A percentile compares a stretch with the other conserved stretches of the same genome.
phyloP scores from a whole-genome alignment of 2,797 vertebrate species.

The Fistularia commersonii region DNA sequence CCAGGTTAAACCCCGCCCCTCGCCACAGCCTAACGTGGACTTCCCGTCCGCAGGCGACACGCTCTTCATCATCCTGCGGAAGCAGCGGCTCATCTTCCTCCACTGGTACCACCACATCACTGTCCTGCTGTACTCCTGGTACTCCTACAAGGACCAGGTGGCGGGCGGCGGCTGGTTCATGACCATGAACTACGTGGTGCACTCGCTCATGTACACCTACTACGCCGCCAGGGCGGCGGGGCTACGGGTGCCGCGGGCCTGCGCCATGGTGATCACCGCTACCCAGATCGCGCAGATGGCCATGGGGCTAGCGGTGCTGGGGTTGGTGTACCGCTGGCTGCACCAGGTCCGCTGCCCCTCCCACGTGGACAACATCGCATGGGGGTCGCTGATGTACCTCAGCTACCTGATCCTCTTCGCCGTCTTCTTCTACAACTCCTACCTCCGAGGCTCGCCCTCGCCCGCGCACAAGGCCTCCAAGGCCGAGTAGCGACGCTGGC shows the following conservation, averaged over 20 bases:
- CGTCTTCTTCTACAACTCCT: slow-evolving; percentile 70
- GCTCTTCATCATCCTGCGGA: slow-evolving; percentile 71
- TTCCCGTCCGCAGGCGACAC: slow-evolving; percentile 12
- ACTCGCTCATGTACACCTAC: slow-evolving; percentile 75
- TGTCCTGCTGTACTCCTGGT: slow-evolving; percentile 74
- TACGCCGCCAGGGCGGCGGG: background rate
- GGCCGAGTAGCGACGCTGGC: slow-evolving; percentile 34
- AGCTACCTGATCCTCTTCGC: slow-evolving; percentile 78
- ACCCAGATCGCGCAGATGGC: slow-evolving; percentile 4
- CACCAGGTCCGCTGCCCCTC: slow-evolving; percentile 53
- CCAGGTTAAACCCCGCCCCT: too few relatives aligned
- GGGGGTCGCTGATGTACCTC: slow-evolving; percentile 68
- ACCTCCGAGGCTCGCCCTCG: slow-evolving; percentile 1
- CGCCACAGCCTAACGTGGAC: too few relatives aligned
- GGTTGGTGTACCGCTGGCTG: slow-evolving; percentile 66
- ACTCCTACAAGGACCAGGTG: slow-evolving; percentile 68
- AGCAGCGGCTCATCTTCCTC: slow-evolving; percentile 78
- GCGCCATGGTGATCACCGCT: background rate
- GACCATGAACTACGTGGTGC: slow-evolving; percentile 76
- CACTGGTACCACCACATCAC: slow-evolving; percentile 84
- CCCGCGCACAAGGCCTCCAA: slow-evolving; percentile 41
- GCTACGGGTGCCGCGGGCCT: background rate
- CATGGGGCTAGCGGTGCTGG: slow-evolving; percentile 27
- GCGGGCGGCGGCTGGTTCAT: slow-evolving; percentile 77
- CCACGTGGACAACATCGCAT: slow-evolving; percentile 54